Evolutionary conservation across 2,113 vertebrate genomes (phyloP).

Genomic region (Chaetops frenatus): DNA sequence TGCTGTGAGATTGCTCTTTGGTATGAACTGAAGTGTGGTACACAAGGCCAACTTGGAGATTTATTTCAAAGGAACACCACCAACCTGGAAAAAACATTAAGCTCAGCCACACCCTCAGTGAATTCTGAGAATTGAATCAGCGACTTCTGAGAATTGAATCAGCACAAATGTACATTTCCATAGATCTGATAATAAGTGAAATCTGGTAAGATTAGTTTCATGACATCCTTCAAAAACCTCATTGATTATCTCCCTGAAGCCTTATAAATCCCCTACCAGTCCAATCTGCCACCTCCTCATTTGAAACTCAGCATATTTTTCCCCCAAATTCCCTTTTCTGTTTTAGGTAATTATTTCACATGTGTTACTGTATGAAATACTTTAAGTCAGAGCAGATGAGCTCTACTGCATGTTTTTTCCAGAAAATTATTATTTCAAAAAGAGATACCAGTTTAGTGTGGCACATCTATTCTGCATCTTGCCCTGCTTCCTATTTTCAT

Average conservation of each 20-base stretch:
- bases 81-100: neutral
- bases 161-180: neutral
- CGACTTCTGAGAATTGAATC: neutral
- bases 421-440: neutral
- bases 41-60: accelerated
- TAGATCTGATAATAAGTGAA: neutral
- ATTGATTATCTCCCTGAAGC: neutral
- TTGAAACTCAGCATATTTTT: neutral
- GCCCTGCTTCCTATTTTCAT: neutral
- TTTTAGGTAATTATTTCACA: neutral
- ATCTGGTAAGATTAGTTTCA: neutral
- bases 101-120: neutral
- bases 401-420: neutral
- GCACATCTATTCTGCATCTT: neutral
- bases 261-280: neutral
- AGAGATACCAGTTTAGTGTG: neutral
- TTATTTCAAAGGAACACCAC: neutral
- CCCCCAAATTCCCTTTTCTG: neutral
- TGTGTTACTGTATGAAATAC: neutral
- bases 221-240: neutral
- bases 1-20: neutral
- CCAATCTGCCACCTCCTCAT: neutral
- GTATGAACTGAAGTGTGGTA: neutral
- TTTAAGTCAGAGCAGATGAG: neutral
- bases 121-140: neutral